Conservation (phyloP, 2,797 vertebrate genomes). For the Acrocephalus scirpaceus region DNA sequence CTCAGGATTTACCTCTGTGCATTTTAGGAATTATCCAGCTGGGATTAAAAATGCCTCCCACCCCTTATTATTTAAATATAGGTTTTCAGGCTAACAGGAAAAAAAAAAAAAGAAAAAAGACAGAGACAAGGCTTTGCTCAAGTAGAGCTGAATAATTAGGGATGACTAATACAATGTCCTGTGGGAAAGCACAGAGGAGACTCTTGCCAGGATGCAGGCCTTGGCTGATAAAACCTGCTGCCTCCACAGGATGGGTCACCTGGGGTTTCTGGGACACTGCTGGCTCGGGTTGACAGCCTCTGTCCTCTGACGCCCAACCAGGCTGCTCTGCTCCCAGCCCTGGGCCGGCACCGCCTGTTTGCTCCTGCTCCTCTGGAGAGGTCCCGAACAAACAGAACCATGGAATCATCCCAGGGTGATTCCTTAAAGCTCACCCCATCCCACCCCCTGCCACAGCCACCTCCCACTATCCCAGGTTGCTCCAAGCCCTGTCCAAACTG, state of each 20-base stretch:
- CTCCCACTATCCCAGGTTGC: not conserved
- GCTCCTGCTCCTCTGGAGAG: not conserved
- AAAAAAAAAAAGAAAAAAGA: not conserved
- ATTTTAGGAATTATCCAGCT: constrained; percentile 24
- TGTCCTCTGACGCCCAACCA: not conserved
- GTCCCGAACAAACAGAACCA: not conserved
- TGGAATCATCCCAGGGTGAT: not conserved
- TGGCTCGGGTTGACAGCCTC: not conserved
- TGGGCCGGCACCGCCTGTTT: fast-evolving
- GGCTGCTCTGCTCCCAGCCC: not conserved
- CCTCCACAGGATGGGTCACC: constrained; percentile 13
- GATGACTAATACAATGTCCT: not conserved
- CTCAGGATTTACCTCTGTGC: not conserved
- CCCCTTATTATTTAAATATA: constrained; percentile 40
- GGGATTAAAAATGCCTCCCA: constrained; percentile 11
- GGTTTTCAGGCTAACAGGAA: not conserved
- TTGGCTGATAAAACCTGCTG: constrained; percentile 24
- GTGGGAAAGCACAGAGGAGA: not conserved
- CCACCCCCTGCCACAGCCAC: not conserved
- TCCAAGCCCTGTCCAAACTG: not conserved
- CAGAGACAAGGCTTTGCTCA: constrained; percentile 3
- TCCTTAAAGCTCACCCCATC: not conserved
- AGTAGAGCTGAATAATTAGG: constrained; percentile 1
- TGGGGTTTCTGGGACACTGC: not conserved
- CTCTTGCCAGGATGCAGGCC: constrained; percentile 38